Conservation (phyloP, 2,113 vertebrate genomes). For the Galeopterus variegatus region DNA sequence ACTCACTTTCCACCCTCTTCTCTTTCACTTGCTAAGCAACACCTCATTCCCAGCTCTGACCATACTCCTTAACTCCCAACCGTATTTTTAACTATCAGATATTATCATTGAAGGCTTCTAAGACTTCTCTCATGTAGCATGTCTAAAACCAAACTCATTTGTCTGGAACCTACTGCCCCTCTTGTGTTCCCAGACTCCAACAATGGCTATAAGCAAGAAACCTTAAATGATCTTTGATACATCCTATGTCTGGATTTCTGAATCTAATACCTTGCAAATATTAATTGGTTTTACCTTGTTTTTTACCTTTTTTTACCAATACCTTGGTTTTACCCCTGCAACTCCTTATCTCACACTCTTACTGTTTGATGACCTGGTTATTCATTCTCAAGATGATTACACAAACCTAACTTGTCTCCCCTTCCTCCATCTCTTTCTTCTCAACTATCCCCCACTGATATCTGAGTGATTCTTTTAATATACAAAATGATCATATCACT, state of each 20-base stretch:
- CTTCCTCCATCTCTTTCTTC: neutral
- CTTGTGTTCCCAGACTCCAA: neutral
- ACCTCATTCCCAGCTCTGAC: neutral
- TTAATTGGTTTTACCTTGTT: neutral
- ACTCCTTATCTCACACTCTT: neutral
- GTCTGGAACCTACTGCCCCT: neutral
- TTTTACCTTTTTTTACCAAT: neutral
- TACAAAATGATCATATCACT: neutral
- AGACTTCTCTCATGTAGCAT: neutral
- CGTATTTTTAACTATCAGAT: neutral
- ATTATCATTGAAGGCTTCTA: neutral
- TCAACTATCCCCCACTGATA: neutral
- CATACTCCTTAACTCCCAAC: neutral
- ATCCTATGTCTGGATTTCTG: neutral
- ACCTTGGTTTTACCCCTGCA: neutral
- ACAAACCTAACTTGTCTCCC: neutral
- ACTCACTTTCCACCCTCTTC: neutral
- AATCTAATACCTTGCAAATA: neutral
- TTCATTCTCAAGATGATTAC: neutral
- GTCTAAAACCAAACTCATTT: neutral
- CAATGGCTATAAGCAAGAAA: neutral
- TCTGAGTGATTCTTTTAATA: neutral
- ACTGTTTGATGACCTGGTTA: neutral
- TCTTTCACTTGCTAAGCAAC: neutral
- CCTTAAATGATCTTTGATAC: neutral